phyloP scores from a whole-genome alignment of 2,888 invertebrate genomes.

The Cephus pulcher region DNA sequence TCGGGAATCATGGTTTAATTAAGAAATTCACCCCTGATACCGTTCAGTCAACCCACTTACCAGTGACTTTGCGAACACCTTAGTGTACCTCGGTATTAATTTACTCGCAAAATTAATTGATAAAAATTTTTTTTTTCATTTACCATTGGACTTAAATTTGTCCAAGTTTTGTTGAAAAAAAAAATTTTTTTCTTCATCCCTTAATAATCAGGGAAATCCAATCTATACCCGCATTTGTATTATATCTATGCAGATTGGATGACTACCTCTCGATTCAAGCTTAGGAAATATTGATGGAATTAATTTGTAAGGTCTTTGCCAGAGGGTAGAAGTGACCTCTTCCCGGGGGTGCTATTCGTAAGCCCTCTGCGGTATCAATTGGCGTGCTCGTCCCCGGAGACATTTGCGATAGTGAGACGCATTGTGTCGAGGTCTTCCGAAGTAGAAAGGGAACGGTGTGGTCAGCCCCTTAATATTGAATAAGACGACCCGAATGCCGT shows the following conservation, averaged over 20 bases:
- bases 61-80: not conserved
- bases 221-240: not conserved
- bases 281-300: slow-evolving; percentile 18
- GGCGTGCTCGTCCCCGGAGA: slow-evolving; percentile 52
- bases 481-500: slow-evolving; percentile 46
- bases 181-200: not conserved
- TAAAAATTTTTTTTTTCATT: not conserved
- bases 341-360: slow-evolving; percentile 57
- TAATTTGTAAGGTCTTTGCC: slow-evolving; percentile 23
- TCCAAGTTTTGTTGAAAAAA: not conserved
- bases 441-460: slow-evolving; percentile 25
- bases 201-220: not conserved
- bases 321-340: slow-evolving; percentile 5
- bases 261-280: not conserved
- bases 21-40: not conserved
- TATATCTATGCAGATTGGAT: not conserved
- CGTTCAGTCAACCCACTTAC: not conserved
- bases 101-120: not conserved
- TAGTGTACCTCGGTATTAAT: not conserved
- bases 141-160: not conserved
- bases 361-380: slow-evolving; percentile 59
- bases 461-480: slow-evolving; percentile 56
- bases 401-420: slow-evolving; percentile 55
- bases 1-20: not conserved
- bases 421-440: slow-evolving; percentile 43